A percentile compares a stretch with the other conserved stretches of the same genome.
These are phyloP conservation scores for Malurus melanocephalus DNA, from an alignment of 2,113 vertebrate genomes.

Conservation along the genomic window DNA sequence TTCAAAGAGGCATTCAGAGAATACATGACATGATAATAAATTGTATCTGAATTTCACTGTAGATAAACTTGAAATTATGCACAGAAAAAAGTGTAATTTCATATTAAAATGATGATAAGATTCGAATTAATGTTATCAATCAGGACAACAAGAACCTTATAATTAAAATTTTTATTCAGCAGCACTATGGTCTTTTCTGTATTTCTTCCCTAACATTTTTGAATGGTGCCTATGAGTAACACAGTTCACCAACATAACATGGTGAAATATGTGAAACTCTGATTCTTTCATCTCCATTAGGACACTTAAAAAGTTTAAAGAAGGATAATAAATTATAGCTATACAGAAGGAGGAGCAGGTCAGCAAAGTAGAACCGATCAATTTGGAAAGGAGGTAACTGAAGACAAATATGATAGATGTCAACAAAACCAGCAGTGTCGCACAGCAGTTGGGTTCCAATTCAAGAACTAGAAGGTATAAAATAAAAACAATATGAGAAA, in stretches of 20 bases:
- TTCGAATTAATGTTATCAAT: background rate
- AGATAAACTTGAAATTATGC: background rate
- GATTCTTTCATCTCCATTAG: background rate
- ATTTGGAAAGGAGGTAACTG: background rate
- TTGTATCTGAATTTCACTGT: background rate
- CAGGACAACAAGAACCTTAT: background rate
- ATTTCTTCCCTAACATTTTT: background rate
- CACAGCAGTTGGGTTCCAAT: background rate
- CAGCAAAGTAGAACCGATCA: background rate
- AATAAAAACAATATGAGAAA: background rate
- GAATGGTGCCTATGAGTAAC: accelerated
- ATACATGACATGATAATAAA: background rate
- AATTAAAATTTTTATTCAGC: background rate
- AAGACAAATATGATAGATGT: background rate
- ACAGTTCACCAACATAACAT: background rate
- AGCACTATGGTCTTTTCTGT: background rate
- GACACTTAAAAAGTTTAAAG: background rate
- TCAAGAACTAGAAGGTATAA: background rate
- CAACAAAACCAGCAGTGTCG: background rate
- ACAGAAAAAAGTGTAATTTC: background rate
- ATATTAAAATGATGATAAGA: background rate
- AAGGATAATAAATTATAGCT: background rate
- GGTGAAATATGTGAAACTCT: background rate
- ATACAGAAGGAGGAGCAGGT: background rate
- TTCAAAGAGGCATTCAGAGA: background rate